A percentile compares a stretch with the other conserved stretches of the same genome.
phyloP scores from a whole-genome alignment of 2,888 invertebrate genomes.

The Lasius fuliginosus region DNA sequence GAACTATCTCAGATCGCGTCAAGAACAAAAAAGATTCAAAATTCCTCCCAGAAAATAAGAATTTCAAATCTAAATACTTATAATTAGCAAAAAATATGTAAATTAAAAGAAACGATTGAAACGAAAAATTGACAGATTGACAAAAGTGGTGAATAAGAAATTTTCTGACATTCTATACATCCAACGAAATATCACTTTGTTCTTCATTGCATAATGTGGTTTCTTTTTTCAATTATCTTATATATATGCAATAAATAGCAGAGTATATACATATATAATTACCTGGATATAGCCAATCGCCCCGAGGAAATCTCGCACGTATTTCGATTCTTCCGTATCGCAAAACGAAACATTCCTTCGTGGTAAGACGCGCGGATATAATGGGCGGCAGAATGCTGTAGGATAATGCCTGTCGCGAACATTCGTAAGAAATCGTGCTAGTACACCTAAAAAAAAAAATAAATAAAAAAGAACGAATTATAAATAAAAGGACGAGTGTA shows the following conservation, averaged over 20 bases:
- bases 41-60: neutral
- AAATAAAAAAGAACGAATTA: neutral
- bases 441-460: constrained; percentile 83
- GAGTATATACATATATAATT: constrained; percentile 50
- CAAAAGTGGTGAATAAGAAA: neutral
- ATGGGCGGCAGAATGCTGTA: constrained; percentile 86
- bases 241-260: neutral
- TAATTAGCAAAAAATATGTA: neutral
- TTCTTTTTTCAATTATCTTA: neutral
- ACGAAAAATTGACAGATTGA: neutral
- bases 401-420: constrained; percentile 78
- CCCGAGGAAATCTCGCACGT: constrained; percentile 87
- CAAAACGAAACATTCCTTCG: constrained; percentile 85
- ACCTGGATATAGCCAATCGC: constrained; percentile 89
- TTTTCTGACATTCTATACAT: neutral
- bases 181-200: neutral
- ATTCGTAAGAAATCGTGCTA: constrained; percentile 81
- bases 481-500: neutral
- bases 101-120: neutral
- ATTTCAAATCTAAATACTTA: neutral
- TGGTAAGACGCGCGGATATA: constrained; percentile 86
- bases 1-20: neutral
- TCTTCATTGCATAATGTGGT: neutral
- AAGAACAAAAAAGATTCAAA: neutral
- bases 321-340: constrained; percentile 87